phyloP scores from a whole-genome alignment of 2,113 vertebrate genomes.

The Ovibos moschatus region DNA sequence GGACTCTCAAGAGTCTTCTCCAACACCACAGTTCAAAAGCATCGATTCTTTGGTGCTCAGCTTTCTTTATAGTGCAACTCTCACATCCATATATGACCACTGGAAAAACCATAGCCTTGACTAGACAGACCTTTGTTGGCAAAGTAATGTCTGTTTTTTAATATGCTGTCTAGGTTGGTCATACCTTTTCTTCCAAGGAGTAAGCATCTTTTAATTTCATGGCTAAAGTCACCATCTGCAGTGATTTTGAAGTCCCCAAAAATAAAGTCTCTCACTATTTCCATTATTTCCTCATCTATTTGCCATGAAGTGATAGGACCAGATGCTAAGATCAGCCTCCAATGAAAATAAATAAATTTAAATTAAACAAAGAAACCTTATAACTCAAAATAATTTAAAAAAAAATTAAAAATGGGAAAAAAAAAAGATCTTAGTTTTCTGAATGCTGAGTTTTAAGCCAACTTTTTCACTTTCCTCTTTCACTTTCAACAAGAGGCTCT shows the following conservation, averaged over 20 bases:
- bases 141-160: neutral
- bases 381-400: too few species aligned
- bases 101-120: neutral
- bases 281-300: neutral
- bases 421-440: neutral
- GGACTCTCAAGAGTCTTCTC: neutral
- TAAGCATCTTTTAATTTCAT: neutral
- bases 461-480: neutral
- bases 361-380: too few species aligned
- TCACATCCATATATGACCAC: neutral
- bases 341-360: too few species aligned
- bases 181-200: neutral
- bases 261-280: neutral
- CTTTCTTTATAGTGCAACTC: neutral
- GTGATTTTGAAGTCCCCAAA: neutral
- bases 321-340: neutral
- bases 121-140: neutral
- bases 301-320: neutral
- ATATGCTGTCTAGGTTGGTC: neutral
- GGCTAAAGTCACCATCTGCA: neutral
- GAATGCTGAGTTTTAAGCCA: neutral
- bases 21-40: neutral
- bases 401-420: too few species aligned
- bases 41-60: neutral
- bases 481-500: neutral